Evolutionary conservation across 2,797 vertebrate genomes (phyloP).

Genomic region (Tenualosa thibaudeaui): DNA sequence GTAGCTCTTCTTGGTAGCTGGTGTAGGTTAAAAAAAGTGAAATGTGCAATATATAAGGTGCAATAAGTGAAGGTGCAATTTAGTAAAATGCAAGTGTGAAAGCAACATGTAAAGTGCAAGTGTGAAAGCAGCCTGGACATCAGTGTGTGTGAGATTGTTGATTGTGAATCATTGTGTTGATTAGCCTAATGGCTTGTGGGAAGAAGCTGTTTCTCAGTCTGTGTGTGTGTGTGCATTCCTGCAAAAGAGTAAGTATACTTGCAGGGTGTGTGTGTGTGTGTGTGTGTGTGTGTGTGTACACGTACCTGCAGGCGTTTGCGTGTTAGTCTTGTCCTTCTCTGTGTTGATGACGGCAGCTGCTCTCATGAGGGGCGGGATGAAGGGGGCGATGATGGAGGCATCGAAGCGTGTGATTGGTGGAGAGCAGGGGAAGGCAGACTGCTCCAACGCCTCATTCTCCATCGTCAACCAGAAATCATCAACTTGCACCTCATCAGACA

Average conservation of each 20-base stretch:
- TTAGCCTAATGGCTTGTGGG: too few species aligned
- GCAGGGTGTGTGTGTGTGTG: not conserved
- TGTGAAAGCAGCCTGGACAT: too few species aligned
- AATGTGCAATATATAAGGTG: too few species aligned
- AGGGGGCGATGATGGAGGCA: conserved; percentile 94
- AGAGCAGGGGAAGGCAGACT: conserved; percentile 87
- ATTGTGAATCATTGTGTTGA: too few species aligned
- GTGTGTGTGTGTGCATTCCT: not conserved
- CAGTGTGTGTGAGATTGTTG: too few species aligned
- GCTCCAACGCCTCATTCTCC: conserved; percentile 96
- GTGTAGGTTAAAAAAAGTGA: too few species aligned
- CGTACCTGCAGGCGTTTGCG: conserved; percentile 32
- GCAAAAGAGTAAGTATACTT: not conserved
- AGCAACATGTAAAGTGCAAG: too few species aligned
- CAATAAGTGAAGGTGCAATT: too few species aligned
- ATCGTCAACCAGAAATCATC: conserved; percentile 98
- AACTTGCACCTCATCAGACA: conserved; percentile 89
- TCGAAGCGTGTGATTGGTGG: conserved; percentile 95
- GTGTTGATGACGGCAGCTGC: conserved; percentile 87
- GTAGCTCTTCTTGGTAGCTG: too few species aligned
- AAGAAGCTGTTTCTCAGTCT: not conserved
- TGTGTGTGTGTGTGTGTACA: not conserved
- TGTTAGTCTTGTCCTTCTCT: conserved; percentile 88
- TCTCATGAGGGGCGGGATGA: conserved; percentile 94
- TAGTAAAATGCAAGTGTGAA: too few species aligned